Conservation (phyloP, 2,113 vertebrate species). For the Pungitius pungitius region DNA sequence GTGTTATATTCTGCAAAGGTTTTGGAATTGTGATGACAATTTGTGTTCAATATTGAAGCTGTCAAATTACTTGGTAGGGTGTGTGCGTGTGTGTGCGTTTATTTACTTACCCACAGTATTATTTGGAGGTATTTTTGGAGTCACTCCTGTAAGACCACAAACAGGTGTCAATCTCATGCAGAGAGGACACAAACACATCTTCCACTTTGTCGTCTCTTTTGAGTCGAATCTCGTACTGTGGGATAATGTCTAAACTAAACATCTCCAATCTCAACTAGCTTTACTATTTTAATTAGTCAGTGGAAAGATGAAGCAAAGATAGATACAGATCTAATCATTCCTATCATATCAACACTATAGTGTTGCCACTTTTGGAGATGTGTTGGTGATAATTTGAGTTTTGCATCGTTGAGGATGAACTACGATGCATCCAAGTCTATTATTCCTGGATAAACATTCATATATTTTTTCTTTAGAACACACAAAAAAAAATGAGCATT, state of each 20-base stretch:
- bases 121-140: slow-evolving; percentile 83
- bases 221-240: neutral
- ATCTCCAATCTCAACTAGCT: no score
- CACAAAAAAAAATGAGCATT: neutral
- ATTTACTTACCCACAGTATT: slow-evolving; percentile 80
- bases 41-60: neutral
- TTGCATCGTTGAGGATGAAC: neutral
- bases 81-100: neutral
- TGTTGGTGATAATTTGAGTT: slow-evolving; percentile 2
- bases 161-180: neutral
- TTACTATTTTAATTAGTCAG: neutral
- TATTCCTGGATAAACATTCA: neutral
- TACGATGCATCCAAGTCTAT: neutral
- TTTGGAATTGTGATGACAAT: slow-evolving; percentile 2
- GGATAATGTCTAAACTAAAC: neutral
- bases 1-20: slow-evolving; percentile 77
- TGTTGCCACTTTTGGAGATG: no score
- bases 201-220: neutral
- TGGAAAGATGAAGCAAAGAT: neutral
- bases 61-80: neutral
- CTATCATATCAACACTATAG: neutral
- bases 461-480: neutral
- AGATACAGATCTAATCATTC: neutral
- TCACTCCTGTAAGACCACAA: slow-evolving; percentile 80
- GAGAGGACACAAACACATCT: slow-evolving; percentile 2